These are phyloP conservation scores for Piliocolobus tephrosceles DNA, from an alignment of 2,113 vertebrate genomes.

Conservation along the genomic window DNA sequence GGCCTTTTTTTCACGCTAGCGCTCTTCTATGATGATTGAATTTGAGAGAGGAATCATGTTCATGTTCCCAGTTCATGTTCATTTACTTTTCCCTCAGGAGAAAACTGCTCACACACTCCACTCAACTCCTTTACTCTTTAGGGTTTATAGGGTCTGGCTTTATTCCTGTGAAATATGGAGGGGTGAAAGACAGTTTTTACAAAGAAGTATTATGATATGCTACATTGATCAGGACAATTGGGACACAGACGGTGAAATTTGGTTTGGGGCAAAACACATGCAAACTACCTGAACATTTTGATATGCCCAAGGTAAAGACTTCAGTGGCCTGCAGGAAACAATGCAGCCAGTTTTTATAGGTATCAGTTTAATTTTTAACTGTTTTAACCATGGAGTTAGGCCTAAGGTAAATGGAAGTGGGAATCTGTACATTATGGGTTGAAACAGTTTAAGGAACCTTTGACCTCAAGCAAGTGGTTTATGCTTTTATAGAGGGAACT, in stretches of 20 bases:
- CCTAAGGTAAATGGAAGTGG: neutral
- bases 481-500: neutral
- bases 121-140: neutral
- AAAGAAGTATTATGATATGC: neutral
- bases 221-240: neutral
- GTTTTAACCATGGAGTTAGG: neutral
- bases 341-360: neutral
- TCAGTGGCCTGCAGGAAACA: neutral
- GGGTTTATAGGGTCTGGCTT: neutral
- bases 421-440: neutral
- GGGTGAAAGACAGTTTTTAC: neutral
- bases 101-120: neutral
- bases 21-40: neutral
- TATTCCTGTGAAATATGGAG: neutral
- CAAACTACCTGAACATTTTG: neutral
- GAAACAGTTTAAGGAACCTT: neutral
- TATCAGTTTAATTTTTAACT: neutral
- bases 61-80: neutral
- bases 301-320: neutral
- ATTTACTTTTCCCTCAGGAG: neutral
- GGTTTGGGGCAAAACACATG: neutral
- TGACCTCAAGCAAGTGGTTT: neutral
- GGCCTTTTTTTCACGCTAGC: neutral
- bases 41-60: neutral
- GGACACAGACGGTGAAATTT: neutral